Evolutionary conservation across 2,113 vertebrate species (phyloP).

Genomic region (Amazona guildingii): DNA sequence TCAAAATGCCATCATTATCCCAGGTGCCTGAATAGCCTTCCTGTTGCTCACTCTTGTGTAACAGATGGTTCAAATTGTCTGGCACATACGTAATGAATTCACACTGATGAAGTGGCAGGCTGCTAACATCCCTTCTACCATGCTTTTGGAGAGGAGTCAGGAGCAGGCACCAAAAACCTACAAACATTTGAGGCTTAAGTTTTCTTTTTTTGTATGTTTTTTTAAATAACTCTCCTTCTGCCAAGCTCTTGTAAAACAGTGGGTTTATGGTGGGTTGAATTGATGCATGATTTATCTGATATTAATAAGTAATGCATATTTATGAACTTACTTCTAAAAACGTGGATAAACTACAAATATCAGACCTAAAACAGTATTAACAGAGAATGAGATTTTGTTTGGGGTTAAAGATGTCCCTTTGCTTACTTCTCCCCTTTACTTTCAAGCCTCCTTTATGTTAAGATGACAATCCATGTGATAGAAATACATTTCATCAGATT

Average conservation of each 20-base stretch:
- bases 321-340: background rate
- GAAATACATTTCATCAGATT: background rate
- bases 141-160: background rate
- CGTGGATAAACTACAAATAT: background rate
- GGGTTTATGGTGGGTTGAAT: background rate
- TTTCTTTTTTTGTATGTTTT: background rate
- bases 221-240: background rate
- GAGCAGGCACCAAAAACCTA: background rate
- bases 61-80: conserved; percentile 37
- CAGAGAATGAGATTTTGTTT: background rate
- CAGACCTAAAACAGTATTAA: background rate
- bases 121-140: background rate
- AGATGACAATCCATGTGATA: background rate
- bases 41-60: background rate
- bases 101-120: conserved; percentile 2
- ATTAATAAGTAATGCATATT: background rate
- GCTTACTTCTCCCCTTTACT: background rate
- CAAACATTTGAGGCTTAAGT: conserved; percentile 17
- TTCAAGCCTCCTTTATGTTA: background rate
- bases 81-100: background rate
- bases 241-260: background rate
- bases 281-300: background rate
- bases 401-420: background rate
- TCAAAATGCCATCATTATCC: background rate
- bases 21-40: background rate